A percentile compares a stretch with the other conserved stretches of the same genome.
Conservation (phyloP, 2,113 vertebrate species). For the Sylvilagus bachmani region DNA sequence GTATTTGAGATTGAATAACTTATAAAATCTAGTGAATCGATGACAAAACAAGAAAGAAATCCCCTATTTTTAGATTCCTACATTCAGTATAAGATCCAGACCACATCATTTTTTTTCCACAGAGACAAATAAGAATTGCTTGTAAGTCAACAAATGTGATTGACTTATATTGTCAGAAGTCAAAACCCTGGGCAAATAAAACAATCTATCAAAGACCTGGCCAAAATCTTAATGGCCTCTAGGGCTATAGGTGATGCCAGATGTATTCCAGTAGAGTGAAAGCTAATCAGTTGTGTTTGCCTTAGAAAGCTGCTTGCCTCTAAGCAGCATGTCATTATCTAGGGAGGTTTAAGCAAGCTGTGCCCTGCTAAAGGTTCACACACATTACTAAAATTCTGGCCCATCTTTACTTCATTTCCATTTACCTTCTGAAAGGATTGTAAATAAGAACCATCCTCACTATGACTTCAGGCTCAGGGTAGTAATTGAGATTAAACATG, state of each 20-base stretch:
- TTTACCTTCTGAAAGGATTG: conserved; percentile 55
- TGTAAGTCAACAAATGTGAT: not conserved
- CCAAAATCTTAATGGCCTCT: conserved; percentile 19
- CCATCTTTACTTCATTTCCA: conserved; percentile 11
- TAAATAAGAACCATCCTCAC: not conserved
- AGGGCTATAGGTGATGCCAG: not conserved
- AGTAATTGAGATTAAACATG: conserved; percentile 53
- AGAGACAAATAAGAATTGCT: not conserved
- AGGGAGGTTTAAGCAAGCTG: not conserved
- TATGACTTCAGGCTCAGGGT: not conserved
- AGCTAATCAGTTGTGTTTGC: not conserved
- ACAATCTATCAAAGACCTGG: not conserved
- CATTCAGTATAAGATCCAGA: not conserved
- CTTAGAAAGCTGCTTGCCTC: not conserved
- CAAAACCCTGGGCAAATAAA: conserved; percentile 7
- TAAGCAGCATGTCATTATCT: not conserved
- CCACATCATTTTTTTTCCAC: not conserved
- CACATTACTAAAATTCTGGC: not conserved
- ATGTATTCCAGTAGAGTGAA: not conserved
- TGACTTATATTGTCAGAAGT: conserved; percentile 24
- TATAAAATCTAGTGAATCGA: not conserved
- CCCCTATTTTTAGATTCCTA: not conserved
- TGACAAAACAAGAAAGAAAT: conserved; percentile 21
- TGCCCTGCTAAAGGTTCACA: not conserved
- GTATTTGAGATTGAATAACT: not conserved